A percentile compares a stretch with the other conserved stretches of the same genome.
Evolutionary conservation across 2,888 invertebrate genomes (phyloP).

Genomic region (Stenichneumon culpator): DNA sequence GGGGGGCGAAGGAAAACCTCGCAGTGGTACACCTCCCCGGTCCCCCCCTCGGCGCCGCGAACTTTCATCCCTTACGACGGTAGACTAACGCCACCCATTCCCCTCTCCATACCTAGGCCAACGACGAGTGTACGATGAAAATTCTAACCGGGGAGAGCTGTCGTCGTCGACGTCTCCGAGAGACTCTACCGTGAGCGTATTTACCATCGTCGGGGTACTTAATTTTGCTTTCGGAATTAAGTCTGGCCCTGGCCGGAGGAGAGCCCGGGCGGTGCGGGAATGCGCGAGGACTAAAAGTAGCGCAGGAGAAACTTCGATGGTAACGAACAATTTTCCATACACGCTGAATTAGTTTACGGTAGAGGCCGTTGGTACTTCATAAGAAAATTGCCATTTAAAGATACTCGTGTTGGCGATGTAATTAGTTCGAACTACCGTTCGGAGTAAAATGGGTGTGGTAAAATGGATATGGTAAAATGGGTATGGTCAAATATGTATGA

Average conservation of each 20-base stretch:
- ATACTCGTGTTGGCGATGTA: conserved; percentile 59
- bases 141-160: conserved; percentile 36
- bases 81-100: conserved; percentile 12
- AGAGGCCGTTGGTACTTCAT: conserved; percentile 4
- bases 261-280: conserved; percentile 23
- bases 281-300: conserved; percentile 35
- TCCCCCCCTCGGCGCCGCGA: conserved; percentile 34
- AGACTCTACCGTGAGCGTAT: conserved; percentile 74
- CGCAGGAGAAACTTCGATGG: conserved; percentile 46
- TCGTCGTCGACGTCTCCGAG: conserved; percentile 54
- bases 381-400: conserved; percentile 20
- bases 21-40: conserved; percentile 11
- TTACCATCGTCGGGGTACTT: conserved; percentile 81
- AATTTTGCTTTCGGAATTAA: conserved; percentile 83
- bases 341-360: not conserved
- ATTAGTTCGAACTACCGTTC: not conserved
- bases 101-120: conserved; percentile 14
- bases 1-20: conserved; percentile 25
- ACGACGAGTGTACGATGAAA: conserved; percentile 60
- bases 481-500: too few species aligned
- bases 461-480: too few species aligned
- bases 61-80: conserved; percentile 46
- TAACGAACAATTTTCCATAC: conserved; percentile 34
- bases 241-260: conserved; percentile 71
- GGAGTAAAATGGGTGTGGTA: not conserved